These are phyloP conservation scores for Eulemur rubriventer DNA, from an alignment of 2,797 vertebrate species.

Conservation along the genomic window DNA sequence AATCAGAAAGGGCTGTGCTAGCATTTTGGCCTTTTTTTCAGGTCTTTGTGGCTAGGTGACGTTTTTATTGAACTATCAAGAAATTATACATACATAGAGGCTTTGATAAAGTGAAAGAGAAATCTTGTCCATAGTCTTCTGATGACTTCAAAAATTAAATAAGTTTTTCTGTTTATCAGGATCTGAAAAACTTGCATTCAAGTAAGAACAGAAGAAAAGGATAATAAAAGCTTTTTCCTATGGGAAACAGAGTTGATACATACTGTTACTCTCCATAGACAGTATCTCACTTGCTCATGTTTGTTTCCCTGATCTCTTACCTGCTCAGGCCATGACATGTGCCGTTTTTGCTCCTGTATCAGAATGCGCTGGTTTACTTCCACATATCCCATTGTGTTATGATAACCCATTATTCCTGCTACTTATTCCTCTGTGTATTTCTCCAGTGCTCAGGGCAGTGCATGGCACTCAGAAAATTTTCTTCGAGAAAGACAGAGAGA, in stretches of 20 bases:
- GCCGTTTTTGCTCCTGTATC: background rate
- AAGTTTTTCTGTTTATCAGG: background rate
- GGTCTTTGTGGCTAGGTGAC: background rate
- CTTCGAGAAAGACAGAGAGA: background rate
- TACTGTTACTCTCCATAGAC: background rate
- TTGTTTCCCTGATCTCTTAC: background rate
- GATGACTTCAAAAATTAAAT: background rate
- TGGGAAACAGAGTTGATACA: background rate
- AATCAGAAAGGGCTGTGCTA: background rate
- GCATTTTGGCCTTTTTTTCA: conserved; percentile 22
- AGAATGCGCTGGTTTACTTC: accelerated
- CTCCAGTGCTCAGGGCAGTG: background rate
- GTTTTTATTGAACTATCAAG: background rate
- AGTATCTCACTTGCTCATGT: background rate
- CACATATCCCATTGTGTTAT: background rate
- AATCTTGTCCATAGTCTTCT: background rate
- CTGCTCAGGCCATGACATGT: background rate
- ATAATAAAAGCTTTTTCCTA: background rate
- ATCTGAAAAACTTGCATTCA: background rate
- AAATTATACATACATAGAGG: background rate
- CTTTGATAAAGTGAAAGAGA: background rate
- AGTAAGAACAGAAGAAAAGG: background rate
- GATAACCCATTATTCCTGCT: background rate
- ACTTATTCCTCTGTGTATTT: background rate
- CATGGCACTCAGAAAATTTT: background rate